Conservation (phyloP, 2,888 invertebrate species). For the Masnerella sp. region DNA sequence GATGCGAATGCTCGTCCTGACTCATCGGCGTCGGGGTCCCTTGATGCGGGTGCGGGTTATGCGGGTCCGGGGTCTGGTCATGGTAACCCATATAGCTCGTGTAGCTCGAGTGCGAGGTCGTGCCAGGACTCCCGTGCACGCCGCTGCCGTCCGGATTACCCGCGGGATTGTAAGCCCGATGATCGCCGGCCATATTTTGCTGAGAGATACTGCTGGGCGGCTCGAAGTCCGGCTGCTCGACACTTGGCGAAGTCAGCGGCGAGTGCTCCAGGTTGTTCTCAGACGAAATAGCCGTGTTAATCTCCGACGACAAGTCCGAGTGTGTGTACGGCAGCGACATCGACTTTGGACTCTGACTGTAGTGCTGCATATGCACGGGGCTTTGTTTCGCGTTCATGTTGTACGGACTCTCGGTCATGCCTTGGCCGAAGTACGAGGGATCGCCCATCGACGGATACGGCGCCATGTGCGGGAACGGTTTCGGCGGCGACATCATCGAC, state of each 20-base stretch:
- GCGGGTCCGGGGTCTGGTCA: slow-evolving; percentile 70
- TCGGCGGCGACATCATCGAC: slow-evolving; percentile 74
- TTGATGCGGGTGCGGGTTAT: slow-evolving; percentile 73
- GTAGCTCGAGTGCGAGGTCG: slow-evolving; percentile 72
- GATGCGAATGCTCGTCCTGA: slow-evolving; percentile 75
- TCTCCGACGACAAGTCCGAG: slow-evolving; percentile 87
- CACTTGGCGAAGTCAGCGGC: slow-evolving; percentile 82
- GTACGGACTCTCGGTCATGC: slow-evolving; percentile 73
- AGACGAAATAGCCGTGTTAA: slow-evolving; percentile 87
- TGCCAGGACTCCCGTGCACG: slow-evolving; percentile 72
- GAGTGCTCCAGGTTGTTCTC: slow-evolving; percentile 84
- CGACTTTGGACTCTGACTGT: slow-evolving; percentile 77
- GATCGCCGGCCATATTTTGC: slow-evolving; percentile 77
- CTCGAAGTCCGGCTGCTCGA: slow-evolving; percentile 86
- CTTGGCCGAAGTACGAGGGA: slow-evolving; percentile 71
- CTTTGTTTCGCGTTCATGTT: slow-evolving; percentile 75
- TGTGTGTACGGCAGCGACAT: slow-evolving; percentile 81
- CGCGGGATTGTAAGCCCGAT: slow-evolving; percentile 79
- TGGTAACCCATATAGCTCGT: slow-evolving; percentile 74
- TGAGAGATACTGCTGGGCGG: slow-evolving; percentile 82
- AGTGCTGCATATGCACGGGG: slow-evolving; percentile 77
- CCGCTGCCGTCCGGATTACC: slow-evolving; percentile 66
- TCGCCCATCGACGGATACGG: slow-evolving; percentile 74
- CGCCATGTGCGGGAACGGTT: slow-evolving; percentile 75
- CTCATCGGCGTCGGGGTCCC: slow-evolving; percentile 73